phyloP scores from a whole-genome alignment of 2,113 vertebrate species.

The Glaucidium brasilianum region DNA sequence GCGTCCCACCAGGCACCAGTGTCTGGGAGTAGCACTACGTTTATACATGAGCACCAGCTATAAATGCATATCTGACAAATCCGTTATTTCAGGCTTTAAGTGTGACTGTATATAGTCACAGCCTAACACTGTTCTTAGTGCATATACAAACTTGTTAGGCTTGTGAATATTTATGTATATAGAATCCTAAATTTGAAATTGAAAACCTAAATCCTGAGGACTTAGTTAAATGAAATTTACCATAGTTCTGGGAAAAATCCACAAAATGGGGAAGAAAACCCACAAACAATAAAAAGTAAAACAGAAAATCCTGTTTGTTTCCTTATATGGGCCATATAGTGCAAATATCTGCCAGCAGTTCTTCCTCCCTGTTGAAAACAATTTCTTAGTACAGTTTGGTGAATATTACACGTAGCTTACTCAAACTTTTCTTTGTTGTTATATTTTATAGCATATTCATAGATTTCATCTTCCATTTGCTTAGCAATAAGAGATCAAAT shows the following conservation, averaged over 20 bases:
- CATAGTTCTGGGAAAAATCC: background rate
- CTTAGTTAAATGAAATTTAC: background rate
- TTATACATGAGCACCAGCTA: conserved; percentile 89
- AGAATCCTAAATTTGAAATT: conserved; percentile 30
- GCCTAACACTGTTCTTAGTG: conserved; percentile 7
- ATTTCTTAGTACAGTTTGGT: background rate
- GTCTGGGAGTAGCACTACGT: conserved; percentile 63
- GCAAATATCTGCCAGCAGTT: conserved; percentile 1
- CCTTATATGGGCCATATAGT: background rate
- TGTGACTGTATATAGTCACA: conserved; percentile 35
- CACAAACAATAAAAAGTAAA: background rate
- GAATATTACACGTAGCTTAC: background rate
- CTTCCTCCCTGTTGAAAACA: conserved; percentile 6
- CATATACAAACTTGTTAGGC: background rate
- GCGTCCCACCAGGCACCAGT: conserved; percentile 69
- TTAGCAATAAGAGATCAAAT: conserved; percentile 10
- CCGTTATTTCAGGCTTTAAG: conserved; percentile 36
- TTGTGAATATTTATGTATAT: conserved; percentile 71
- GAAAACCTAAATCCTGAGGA: conserved; percentile 14
- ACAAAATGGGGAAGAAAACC: background rate
- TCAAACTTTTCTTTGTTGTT: conserved; percentile 20
- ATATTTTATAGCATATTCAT: conserved; percentile 15
- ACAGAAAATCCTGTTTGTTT: background rate
- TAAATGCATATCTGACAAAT: conserved; percentile 54
- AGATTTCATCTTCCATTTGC: conserved; percentile 11